Evolutionary conservation across 2,113 vertebrate species (phyloP).

Genomic region (Collichthys lucidus): DNA sequence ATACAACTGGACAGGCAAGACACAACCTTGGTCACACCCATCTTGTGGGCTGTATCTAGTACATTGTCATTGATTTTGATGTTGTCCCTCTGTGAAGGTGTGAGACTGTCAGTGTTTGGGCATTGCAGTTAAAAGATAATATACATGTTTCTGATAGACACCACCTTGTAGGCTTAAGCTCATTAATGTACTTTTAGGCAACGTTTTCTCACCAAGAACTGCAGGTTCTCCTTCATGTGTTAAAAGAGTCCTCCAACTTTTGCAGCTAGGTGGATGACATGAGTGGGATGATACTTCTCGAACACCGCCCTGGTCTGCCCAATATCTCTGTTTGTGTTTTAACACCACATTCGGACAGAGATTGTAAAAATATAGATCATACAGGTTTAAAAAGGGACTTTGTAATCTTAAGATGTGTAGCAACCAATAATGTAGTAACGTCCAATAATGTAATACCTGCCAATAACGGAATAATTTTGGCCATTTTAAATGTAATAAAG

Average conservation of each 20-base stretch:
- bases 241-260: conserved; percentile 92
- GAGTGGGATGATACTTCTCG: conserved; percentile 87
- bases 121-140: background rate
- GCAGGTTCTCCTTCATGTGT: conserved; percentile 90
- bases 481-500: no score
- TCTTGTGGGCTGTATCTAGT: conserved; percentile 86
- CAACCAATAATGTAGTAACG: no score
- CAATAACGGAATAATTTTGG: no score
- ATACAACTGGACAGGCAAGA: conserved; percentile 94
- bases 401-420: no score
- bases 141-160: background rate
- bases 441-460: no score
- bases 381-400: no score
- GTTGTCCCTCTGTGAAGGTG: conserved; percentile 85
- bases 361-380: no score
- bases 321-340: conserved; percentile 68
- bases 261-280: conserved; percentile 92
- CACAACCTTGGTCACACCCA: conserved; percentile 85
- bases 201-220: conserved; percentile 88
- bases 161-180: background rate
- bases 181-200: background rate
- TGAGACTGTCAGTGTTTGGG: background rate
- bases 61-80: conserved; percentile 91
- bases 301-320: conserved; percentile 87
- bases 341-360: background rate